Conservation (phyloP, 2,797 vertebrate species). For the Spizella passerina region DNA sequence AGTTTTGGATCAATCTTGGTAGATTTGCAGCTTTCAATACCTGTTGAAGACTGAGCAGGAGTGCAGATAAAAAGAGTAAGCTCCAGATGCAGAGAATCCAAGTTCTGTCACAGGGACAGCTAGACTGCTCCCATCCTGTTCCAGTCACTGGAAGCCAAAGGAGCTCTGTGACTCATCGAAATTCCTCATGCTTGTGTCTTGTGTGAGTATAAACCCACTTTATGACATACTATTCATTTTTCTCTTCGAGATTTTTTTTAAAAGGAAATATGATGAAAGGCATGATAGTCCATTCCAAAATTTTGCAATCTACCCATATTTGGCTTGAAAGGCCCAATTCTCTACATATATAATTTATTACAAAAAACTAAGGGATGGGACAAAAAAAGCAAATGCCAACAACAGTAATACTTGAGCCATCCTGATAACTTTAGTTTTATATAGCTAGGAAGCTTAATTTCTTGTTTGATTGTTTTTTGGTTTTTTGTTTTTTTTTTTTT, state of each 20-base stretch:
- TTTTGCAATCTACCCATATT: constrained; percentile 6
- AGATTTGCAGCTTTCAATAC: background rate
- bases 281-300: background rate
- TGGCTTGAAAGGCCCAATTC: background rate
- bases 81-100: background rate
- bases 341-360: background rate
- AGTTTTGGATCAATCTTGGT: background rate
- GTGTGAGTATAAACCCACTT: background rate
- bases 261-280: background rate
- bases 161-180: background rate
- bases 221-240: background rate
- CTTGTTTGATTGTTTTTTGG: too few relatives aligned
- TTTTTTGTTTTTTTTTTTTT: background rate
- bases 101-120: background rate
- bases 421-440: background rate
- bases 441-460: background rate
- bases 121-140: background rate
- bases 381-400: background rate
- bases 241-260: background rate
- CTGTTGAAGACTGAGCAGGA: background rate
- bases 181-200: background rate
- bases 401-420: background rate
- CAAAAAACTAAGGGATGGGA: background rate
- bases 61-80: background rate
- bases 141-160: background rate